These are phyloP conservation scores for Punctoribates punctum DNA, from an alignment of 2,888 invertebrate genomes.

Conservation along the genomic window DNA sequence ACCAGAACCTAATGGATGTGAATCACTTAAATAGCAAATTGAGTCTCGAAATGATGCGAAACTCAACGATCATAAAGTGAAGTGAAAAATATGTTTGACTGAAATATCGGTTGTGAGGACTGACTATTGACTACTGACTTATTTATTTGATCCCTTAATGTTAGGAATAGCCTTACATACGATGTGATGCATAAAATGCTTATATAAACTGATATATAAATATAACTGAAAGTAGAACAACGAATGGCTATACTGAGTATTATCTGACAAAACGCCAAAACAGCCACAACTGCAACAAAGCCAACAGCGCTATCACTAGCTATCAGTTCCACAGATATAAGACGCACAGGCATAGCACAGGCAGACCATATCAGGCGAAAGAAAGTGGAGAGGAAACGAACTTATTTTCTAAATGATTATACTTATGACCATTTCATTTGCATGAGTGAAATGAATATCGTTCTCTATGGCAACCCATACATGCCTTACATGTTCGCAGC, in stretches of 20 bases:
- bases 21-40: slow-evolving; percentile 27
- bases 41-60: slow-evolving; percentile 6
- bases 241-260: slow-evolving; percentile 23
- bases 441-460: slow-evolving; percentile 29
- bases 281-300: slow-evolving; percentile 9
- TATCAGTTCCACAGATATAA: no score
- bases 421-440: slow-evolving; percentile 39
- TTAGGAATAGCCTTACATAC: not conserved
- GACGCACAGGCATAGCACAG: not conserved
- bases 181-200: not conserved
- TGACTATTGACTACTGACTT: slow-evolving; percentile 35
- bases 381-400: slow-evolving; percentile 32
- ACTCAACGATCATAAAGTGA: not conserved
- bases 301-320: slow-evolving; percentile 1
- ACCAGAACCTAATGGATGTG: slow-evolving; percentile 5
- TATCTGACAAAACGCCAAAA: slow-evolving; percentile 35
- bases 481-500: not conserved
- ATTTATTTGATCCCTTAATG: slow-evolving; percentile 33
- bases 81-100: slow-evolving; percentile 8
- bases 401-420: slow-evolving; percentile 31
- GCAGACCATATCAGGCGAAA: slow-evolving; percentile 24
- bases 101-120: not conserved
- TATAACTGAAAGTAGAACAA: slow-evolving; percentile 33
- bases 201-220: slow-evolving; percentile 29
- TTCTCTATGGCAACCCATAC: slow-evolving; percentile 34